Percentiles rank a stretch among this genome's conserved stretches.
phyloP scores from a whole-genome alignment of 2,888 invertebrate genomes.

The Tolmerus cingulatus region DNA sequence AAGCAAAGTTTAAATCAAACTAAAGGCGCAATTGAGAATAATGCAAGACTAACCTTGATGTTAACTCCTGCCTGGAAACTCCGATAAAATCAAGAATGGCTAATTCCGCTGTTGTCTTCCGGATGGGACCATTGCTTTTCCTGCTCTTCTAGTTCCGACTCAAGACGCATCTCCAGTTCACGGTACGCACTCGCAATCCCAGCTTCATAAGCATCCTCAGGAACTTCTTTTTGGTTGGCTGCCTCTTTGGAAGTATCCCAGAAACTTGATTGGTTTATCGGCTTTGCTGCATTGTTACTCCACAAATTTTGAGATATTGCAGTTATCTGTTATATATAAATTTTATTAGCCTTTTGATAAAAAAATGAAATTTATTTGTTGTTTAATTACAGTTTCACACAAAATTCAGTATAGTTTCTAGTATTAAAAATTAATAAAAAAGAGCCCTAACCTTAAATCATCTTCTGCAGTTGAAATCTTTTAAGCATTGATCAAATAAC shows the following conservation, averaged over 20 bases:
- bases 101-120: constrained; percentile 56
- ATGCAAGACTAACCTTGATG: constrained; percentile 23
- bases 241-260: constrained; percentile 53
- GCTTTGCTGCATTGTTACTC: constrained; percentile 51
- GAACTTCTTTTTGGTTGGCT: constrained; percentile 51
- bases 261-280: constrained; percentile 52
- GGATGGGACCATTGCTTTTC: constrained; percentile 67
- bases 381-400: not conserved
- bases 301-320: constrained; percentile 53
- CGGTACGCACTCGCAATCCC: constrained; percentile 75
- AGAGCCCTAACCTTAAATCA: too few relatives aligned
- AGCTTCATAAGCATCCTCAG: constrained; percentile 65
- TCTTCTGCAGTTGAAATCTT: not conserved
- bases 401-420: not conserved
- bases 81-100: constrained; percentile 21
- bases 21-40: not conserved
- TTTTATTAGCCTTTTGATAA: not conserved
- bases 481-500: too few relatives aligned
- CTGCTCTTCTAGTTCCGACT: constrained; percentile 72
- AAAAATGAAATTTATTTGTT: not conserved
- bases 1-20: not conserved
- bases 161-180: constrained; percentile 71
- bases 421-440: not conserved
- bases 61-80: not conserved
- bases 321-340: constrained; percentile 49